phyloP scores from a whole-genome alignment of 2,888 invertebrate genomes.

The Salpingus planirostris region DNA sequence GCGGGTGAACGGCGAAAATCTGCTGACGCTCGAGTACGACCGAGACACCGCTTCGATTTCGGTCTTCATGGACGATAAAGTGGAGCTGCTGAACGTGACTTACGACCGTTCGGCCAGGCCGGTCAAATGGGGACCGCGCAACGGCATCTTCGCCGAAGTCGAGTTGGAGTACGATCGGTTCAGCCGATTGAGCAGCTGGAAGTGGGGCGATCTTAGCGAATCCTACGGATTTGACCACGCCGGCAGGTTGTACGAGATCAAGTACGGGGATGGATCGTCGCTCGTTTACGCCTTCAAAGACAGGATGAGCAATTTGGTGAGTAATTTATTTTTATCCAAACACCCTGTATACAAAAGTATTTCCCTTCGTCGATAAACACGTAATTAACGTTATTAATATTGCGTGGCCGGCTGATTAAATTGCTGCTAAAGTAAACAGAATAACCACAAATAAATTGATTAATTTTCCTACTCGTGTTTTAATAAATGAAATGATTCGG shows the following conservation, averaged over 20 bases:
- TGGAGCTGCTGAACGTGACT: conserved; percentile 76
- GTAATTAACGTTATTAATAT: too few relatives aligned
- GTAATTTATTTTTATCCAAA: conserved; percentile 25
- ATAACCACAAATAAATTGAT: too few relatives aligned
- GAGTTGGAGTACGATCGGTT: conserved; percentile 88
- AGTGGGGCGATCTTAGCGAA: conserved; percentile 86
- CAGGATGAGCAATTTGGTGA: conserved; percentile 71
- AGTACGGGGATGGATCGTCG: conserved; percentile 83
- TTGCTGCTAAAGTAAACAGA: too few relatives aligned
- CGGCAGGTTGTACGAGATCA: conserved; percentile 81
- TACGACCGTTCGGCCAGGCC: conserved; percentile 80
- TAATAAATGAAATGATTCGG: too few relatives aligned
- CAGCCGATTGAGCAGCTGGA: conserved; percentile 82
- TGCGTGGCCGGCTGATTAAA: too few relatives aligned
- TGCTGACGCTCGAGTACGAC: conserved; percentile 86
- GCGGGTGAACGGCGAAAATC: conserved; percentile 84
- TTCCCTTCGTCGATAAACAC: too few relatives aligned
- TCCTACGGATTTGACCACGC: conserved; percentile 85
- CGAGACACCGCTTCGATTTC: conserved; percentile 77
- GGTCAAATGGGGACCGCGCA: conserved; percentile 75
- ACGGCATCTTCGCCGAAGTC: conserved; percentile 80
- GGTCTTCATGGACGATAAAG: conserved; percentile 79
- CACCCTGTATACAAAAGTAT: too few relatives aligned
- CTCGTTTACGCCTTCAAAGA: conserved; percentile 89
- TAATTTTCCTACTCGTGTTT: too few relatives aligned